phyloP scores from a whole-genome alignment of 2,888 invertebrate genomes.

The Noctua janthe region DNA sequence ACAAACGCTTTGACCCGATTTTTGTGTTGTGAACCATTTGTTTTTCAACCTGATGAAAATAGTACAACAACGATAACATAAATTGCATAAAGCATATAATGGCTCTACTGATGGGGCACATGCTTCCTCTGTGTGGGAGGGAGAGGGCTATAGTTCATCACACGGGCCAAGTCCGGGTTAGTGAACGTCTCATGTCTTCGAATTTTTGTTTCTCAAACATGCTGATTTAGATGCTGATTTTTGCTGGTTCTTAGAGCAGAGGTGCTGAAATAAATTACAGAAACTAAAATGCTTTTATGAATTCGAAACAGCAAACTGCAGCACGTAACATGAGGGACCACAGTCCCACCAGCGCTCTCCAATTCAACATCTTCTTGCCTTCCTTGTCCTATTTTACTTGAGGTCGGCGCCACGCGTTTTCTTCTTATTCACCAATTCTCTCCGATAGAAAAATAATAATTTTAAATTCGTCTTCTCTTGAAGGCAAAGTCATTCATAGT shows the following conservation, averaged over 20 bases:
- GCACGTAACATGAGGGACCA: background rate
- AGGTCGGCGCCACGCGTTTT: too few species aligned
- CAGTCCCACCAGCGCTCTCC: background rate
- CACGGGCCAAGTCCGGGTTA: background rate
- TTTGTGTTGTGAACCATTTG: conserved; percentile 1
- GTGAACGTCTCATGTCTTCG: background rate
- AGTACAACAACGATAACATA: background rate
- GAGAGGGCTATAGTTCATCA: background rate
- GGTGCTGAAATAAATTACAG: too few species aligned
- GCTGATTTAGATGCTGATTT: too few species aligned
- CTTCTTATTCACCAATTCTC: background rate
- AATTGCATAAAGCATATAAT: too few species aligned
- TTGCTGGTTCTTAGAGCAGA: background rate
- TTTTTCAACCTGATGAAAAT: background rate
- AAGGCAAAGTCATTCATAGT: background rate
- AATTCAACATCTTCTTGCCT: too few species aligned
- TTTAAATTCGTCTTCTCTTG: background rate
- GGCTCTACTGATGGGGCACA: background rate
- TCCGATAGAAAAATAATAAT: background rate
- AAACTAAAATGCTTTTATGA: too few species aligned
- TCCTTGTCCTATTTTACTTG: too few species aligned
- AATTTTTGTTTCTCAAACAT: background rate
- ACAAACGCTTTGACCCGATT: conserved; percentile 18
- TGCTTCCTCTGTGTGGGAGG: background rate
- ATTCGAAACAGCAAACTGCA: background rate